phyloP scores from a whole-genome alignment of 2,113 vertebrate genomes.

The Caranx melampygus region DNA sequence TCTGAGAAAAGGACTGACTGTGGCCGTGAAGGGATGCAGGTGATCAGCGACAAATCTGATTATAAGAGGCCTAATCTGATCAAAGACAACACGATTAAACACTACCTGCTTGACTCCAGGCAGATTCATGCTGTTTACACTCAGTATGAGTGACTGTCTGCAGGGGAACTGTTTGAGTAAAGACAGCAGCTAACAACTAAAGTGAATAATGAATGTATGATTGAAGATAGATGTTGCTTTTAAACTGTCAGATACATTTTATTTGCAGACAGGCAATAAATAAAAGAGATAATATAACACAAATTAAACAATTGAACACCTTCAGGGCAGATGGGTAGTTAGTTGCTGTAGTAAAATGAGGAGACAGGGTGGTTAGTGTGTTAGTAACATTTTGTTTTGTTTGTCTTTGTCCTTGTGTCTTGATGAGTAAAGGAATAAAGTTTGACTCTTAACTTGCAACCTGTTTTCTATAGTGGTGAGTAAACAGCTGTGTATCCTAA shows the following conservation, averaged over 20 bases:
- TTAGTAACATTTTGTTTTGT: no score
- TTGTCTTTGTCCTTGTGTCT: no score
- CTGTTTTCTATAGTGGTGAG: no score
- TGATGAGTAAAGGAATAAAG: no score
- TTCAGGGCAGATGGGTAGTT: no score
- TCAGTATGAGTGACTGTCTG: background rate
- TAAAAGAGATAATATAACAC: background rate
- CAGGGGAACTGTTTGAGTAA: background rate
- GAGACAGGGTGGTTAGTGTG: no score
- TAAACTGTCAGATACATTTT: background rate
- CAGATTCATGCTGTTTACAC: background rate
- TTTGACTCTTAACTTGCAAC: no score
- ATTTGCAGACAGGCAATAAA: background rate
- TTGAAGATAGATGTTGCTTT: background rate
- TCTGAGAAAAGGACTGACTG: background rate
- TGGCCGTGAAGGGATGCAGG: background rate
- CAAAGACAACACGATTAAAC: background rate
- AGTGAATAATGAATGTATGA: background rate
- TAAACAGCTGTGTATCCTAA: no score
- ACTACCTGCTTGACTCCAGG: background rate
- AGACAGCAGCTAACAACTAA: background rate
- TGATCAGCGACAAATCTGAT: slow-evolving; percentile 1
- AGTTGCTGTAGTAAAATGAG: no score
- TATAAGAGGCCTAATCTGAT: background rate
- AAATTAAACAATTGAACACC: background rate